phyloP scores from a whole-genome alignment of 2,888 invertebrate genomes.

The Thyatira batis region DNA sequence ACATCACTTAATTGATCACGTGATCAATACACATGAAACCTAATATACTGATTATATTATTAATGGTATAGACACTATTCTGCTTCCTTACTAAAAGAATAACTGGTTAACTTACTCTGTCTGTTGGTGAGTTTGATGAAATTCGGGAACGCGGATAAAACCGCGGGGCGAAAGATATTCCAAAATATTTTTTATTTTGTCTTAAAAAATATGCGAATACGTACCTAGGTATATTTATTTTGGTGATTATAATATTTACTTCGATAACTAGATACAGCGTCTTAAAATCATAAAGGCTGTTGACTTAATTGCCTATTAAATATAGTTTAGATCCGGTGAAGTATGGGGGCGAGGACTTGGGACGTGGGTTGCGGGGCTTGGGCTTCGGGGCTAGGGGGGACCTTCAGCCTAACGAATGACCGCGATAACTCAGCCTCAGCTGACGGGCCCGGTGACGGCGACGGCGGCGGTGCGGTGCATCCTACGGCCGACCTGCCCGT shows the following conservation, averaged over 20 bases:
- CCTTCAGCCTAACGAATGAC: constrained; percentile 29
- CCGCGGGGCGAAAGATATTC: no score
- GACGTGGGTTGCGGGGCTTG: neutral
- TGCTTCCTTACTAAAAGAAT: no score
- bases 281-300: constrained; percentile 22
- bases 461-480: neutral
- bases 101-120: no score
- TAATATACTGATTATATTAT: no score
- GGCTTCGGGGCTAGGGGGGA: constrained; percentile 1
- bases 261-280: constrained; percentile 17
- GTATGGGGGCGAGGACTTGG: constrained; percentile 1
- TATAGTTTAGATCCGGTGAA: constrained; percentile 20
- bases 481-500: neutral
- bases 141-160: no score
- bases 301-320: constrained; percentile 23
- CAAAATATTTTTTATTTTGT: no score
- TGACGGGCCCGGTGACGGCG: neutral
- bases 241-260: no score
- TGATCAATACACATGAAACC: no score
- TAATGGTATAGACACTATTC: no score
- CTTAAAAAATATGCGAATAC: no score
- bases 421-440: constrained; percentile 26
- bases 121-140: no score
- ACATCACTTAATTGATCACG: constrained; percentile 7
- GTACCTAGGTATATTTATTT: no score